Evolutionary conservation across 2,888 invertebrate genomes (phyloP).

Genomic region (Coleophora flavipennella): DNA sequence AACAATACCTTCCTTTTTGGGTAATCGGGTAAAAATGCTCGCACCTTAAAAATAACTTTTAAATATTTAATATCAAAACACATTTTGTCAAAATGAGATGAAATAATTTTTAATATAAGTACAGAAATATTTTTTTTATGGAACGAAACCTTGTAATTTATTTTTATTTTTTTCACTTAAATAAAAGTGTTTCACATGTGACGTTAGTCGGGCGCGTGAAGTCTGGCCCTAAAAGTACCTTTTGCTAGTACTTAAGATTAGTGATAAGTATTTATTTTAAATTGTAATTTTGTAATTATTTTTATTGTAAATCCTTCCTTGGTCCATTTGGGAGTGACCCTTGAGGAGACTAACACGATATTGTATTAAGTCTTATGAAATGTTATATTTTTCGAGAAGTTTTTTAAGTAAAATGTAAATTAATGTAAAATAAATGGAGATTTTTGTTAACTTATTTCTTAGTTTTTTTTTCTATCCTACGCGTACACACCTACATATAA

Average conservation of each 20-base stretch:
- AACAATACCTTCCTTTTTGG: too few species aligned
- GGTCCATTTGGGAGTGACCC: conserved; percentile 5
- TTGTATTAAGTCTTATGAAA: conserved; percentile 36
- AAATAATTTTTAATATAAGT: too few species aligned
- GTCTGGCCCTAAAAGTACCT: conserved; percentile 64
- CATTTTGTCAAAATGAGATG: too few species aligned
- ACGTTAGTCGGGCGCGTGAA: conserved; percentile 44
- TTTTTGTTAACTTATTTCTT: conserved; percentile 55
- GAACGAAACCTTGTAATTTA: too few species aligned
- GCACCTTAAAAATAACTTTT: too few species aligned
- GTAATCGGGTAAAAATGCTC: too few species aligned
- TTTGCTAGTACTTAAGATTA: conserved; percentile 52
- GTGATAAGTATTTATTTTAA: conserved; percentile 67
- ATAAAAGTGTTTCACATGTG: conserved; percentile 45
- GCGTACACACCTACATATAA: not conserved
- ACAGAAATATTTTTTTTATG: too few species aligned
- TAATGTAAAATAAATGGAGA: conserved; percentile 71
- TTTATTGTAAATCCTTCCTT: conserved; percentile 43
- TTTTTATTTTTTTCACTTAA: not conserved
- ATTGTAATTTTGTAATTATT: conserved; percentile 52
- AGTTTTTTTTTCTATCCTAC: conserved; percentile 15
- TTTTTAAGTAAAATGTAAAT: conserved; percentile 65
- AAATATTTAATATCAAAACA: too few species aligned
- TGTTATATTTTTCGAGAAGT: conserved; percentile 60
- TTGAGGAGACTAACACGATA: conserved; percentile 15